Conservation (phyloP, 1,140 invertebrate genomes). For the Lordiphosa collinella region DNA sequence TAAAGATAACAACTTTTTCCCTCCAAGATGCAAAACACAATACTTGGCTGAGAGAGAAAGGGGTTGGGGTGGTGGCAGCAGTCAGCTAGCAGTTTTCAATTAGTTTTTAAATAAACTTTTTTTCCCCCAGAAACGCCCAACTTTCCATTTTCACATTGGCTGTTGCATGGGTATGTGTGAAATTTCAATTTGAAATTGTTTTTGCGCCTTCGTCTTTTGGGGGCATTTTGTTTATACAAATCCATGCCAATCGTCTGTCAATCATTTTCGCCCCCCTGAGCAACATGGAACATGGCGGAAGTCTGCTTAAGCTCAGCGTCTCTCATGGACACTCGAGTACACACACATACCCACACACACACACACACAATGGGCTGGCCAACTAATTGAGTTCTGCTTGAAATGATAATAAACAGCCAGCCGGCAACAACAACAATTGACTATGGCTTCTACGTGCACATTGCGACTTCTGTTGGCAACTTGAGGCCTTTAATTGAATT, state of each 20-base stretch:
- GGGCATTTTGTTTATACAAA: constrained; percentile 65
- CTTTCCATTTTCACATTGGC: constrained; percentile 59
- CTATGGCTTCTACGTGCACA: constrained; percentile 16
- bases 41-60: constrained; percentile 39
- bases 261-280: constrained; percentile 54
- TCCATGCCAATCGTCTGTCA: constrained; percentile 79
- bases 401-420: constrained; percentile 69
- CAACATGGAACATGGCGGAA: constrained; percentile 57
- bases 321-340: constrained; percentile 10
- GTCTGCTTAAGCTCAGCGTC: constrained; percentile 71
- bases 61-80: background rate
- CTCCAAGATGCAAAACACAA: constrained; percentile 6
- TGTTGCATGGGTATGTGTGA: constrained; percentile 15
- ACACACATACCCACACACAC: background rate
- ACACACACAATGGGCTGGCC: constrained; percentile 7
- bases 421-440: background rate
- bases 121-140: constrained; percentile 22
- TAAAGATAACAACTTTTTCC: background rate
- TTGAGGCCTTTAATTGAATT: constrained; percentile 67
- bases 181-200: constrained; percentile 39
- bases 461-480: constrained; percentile 22
- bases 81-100: constrained; percentile 64
- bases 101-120: constrained; percentile 75
- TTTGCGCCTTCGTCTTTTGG: constrained; percentile 38
- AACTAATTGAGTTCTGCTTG: constrained; percentile 71